Evolutionary conservation across 1,140 invertebrate genomes (phyloP), one percentile per base, ranked within the genome.

Genomic region (Bombus confusus): DNA sequence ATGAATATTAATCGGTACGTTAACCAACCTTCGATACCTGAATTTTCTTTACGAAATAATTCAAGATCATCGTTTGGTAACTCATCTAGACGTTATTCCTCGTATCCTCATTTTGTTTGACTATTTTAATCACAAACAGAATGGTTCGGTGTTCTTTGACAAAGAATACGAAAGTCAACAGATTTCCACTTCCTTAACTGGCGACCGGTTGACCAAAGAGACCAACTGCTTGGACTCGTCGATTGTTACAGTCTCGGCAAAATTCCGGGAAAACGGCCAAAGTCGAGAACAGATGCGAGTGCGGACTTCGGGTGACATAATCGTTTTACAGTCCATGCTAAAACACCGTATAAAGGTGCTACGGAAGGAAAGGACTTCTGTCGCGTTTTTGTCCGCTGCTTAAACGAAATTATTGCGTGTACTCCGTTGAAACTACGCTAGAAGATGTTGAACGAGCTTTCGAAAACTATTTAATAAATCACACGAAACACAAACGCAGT

Each of bases 221-320:
- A 62, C 22, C 52, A 43, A 13, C 15, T 57, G 37, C 41, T 74
- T 74, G 52, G 47, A 74, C 69, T 34, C 12, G 4, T 59, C 37
- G 37, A 25, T 81, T 22, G n/a, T 81, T 81, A 64, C 25, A 34
- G n/a, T 37, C 31, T 39, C 25, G 4, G 25, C 2, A 64, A 34
- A 43, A 64, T 74, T 74, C 57, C 52, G 57, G 12, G 22, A 52
- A 28, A 47, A 25, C 62, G 62, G 34, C 68, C 43, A 62, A 66
- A 76, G 22, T 76, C 5, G 59, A 41, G 80, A 81, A 12, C n/a
- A 47, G 39, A 62, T 52, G 59, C 73, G n/a, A 75, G n/a, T 25
- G 6, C 71, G 22, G 13, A 47, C 1, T 25, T 82, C 25, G 71
- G 34, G 25, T 75, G 71, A 68, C 59, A 34, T 83, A 69, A 83